phyloP scores from a whole-genome alignment of 2,113 vertebrate species.

The Seriola rivoliana region DNA sequence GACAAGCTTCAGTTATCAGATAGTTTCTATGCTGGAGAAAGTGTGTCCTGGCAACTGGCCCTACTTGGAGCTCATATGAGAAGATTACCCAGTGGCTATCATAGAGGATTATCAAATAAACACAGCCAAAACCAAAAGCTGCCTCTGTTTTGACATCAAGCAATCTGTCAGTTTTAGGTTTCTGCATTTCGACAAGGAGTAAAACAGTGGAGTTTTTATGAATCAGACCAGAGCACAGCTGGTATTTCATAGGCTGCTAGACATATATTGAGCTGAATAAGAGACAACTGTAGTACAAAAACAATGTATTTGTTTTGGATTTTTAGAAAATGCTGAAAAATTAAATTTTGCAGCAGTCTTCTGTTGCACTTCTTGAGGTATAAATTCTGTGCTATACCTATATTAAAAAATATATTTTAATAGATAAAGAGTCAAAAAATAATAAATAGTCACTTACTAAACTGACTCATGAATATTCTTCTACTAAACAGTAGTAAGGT shows the following conservation, averaged over 20 bases:
- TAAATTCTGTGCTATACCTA: too few relatives aligned
- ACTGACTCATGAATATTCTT: too few relatives aligned
- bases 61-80: constrained; percentile 65
- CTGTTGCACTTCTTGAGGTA: background rate
- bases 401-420: background rate
- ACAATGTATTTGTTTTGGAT: background rate
- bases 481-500: background rate
- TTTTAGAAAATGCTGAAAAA: background rate
- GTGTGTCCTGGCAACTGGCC: constrained; percentile 54
- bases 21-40: constrained; percentile 50
- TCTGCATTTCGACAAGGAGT: constrained; percentile 41
- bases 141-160: constrained; percentile 60
- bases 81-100: constrained; percentile 67
- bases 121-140: constrained; percentile 68
- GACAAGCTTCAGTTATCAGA: constrained; percentile 43
- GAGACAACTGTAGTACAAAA: background rate
- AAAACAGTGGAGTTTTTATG: constrained; percentile 50
- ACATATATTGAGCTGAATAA: background rate
- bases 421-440: background rate
- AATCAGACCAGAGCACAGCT: constrained; percentile 16
- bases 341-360: background rate
- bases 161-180: constrained; percentile 48
- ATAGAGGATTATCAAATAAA: constrained; percentile 76
- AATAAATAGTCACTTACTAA: background rate
- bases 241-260: constrained; percentile 7